Conservation (phyloP, 1,140 invertebrate genomes). For the Drosophila sulfurigaster region DNA sequence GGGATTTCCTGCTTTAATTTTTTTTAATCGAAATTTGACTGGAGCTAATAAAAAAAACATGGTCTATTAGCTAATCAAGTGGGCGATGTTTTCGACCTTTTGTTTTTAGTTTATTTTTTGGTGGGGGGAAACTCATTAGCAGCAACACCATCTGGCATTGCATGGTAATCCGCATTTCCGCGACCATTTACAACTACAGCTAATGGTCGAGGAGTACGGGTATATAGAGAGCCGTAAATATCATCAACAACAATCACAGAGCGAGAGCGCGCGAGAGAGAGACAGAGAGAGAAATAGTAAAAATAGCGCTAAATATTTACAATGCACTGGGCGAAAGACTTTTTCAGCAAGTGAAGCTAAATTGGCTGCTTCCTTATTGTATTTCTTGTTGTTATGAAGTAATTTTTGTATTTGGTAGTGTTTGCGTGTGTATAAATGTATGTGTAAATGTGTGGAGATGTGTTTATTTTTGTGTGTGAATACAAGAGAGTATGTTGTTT, state of each 20-base stretch:
- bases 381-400: conserved; percentile 53
- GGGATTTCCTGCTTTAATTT: background rate
- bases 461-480: conserved; percentile 23
- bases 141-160: conserved; percentile 12
- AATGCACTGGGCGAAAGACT: conserved; percentile 54
- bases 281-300: conserved; percentile 48
- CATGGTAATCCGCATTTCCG: conserved; percentile 31
- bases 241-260: conserved; percentile 52
- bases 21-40: conserved; percentile 1
- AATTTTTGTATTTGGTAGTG: conserved; percentile 42
- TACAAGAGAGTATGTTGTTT: conserved; percentile 34
- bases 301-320: conserved; percentile 69
- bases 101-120: background rate
- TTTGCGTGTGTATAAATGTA: conserved; percentile 30
- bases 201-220: background rate
- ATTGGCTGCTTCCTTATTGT: conserved; percentile 71
- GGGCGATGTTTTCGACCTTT: conserved; percentile 19
- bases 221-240: conserved; percentile 25
- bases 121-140: conserved; percentile 9
- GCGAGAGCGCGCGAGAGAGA: no score
- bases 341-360: conserved; percentile 47
- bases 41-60: conserved; percentile 5
- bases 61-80: conserved; percentile 11
- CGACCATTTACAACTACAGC: conserved; percentile 1
- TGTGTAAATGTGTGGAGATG: conserved; percentile 35